These are phyloP conservation scores for Ceryle rudis DNA, from an alignment of 2,797 vertebrate genomes.

Conservation along the genomic window DNA sequence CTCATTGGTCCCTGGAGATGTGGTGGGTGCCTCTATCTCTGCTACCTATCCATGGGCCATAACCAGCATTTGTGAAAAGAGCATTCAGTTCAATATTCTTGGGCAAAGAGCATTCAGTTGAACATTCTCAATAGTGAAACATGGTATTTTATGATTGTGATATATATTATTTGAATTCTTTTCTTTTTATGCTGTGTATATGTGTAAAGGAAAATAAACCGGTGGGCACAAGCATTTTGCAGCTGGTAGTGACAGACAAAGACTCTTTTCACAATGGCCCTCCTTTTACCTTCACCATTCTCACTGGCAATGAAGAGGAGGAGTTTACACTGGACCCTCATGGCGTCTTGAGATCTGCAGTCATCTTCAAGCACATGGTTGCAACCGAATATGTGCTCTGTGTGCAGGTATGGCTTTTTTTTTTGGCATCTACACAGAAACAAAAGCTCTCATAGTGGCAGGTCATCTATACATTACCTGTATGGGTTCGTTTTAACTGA, in stretches of 20 bases:
- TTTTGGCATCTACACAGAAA: neutral
- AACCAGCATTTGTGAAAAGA: neutral
- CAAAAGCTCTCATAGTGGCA: neutral
- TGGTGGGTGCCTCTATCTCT: neutral
- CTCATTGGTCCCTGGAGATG: neutral
- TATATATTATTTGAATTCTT: conserved; percentile 61
- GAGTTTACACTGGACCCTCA: conserved; percentile 90
- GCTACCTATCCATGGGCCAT: fast-evolving
- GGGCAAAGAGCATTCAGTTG: neutral
- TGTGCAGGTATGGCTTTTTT: conserved; percentile 85
- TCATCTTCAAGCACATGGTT: conserved; percentile 88
- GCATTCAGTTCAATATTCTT: neutral
- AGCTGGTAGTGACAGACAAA: conserved; percentile 92
- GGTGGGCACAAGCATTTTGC: conserved; percentile 92
- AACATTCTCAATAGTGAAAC: neutral
- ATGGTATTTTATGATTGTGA: neutral
- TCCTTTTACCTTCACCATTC: conserved; percentile 90
- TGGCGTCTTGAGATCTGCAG: conserved; percentile 88
- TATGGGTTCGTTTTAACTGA: neutral
- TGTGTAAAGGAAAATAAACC: conserved; percentile 93
- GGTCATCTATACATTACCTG: neutral
- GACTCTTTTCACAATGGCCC: conserved; percentile 96
- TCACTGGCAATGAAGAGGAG: conserved; percentile 91
- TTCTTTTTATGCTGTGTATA: conserved; percentile 52
- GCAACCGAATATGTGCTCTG: conserved; percentile 89